A percentile compares a stretch with the other conserved stretches of the same genome.
phyloP scores from a whole-genome alignment of 2,113 vertebrate species.

The Sterna hirundo region DNA sequence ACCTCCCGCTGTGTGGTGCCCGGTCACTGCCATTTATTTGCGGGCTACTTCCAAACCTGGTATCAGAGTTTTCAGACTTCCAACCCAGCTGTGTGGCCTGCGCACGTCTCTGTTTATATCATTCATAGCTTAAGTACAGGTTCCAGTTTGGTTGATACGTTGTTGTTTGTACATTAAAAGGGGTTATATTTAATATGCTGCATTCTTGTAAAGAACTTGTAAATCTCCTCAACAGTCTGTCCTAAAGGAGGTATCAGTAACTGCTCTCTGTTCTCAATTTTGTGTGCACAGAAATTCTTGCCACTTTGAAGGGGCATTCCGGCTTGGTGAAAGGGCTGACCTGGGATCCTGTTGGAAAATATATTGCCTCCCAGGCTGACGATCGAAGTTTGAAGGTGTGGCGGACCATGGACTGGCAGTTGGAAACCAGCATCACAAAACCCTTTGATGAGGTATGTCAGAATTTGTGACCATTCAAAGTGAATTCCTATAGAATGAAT shows the following conservation, averaged over 20 bases:
- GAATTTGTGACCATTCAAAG: background rate
- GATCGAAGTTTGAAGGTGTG: slow-evolving; percentile 96
- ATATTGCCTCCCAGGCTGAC: slow-evolving; percentile 97
- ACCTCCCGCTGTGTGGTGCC: background rate
- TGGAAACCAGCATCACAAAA: slow-evolving; percentile 97
- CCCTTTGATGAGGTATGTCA: slow-evolving; percentile 91
- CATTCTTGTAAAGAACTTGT: too few species aligned
- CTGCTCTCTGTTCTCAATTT: background rate
- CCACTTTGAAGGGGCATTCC: slow-evolving; percentile 91
- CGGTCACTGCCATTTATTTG: background rate
- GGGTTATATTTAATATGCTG: background rate
- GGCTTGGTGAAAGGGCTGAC: slow-evolving; percentile 96
- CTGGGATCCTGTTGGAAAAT: slow-evolving; percentile 98
- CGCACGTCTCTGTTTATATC: background rate
- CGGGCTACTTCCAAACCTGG: background rate
- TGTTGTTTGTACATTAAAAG: background rate
- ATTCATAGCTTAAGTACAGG: background rate
- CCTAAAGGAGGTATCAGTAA: background rate
- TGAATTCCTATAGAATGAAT: background rate
- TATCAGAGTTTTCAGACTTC: background rate
- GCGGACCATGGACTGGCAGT: slow-evolving; percentile 96
- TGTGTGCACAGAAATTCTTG: slow-evolving; percentile 85
- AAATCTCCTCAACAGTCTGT: background rate
- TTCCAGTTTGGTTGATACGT: background rate
- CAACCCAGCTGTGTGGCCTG: background rate